Conservation (phyloP, 2,888 invertebrate genomes). For the Nebria salina region DNA sequence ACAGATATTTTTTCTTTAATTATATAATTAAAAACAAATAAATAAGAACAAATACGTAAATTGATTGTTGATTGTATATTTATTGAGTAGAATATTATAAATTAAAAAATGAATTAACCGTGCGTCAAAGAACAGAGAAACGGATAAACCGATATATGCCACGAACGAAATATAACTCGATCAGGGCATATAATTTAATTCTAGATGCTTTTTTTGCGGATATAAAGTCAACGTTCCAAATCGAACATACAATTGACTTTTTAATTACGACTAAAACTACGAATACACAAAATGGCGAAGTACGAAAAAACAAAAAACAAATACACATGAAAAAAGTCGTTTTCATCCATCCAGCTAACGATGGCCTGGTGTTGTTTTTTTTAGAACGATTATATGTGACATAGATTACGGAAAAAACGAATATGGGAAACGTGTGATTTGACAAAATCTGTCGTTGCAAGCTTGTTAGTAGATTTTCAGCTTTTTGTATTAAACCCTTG, state of each 20-base stretch:
- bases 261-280: conserved; percentile 12
- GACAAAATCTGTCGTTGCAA: neutral
- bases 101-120: no score
- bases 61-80: no score
- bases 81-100: no score
- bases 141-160: neutral
- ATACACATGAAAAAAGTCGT: no score
- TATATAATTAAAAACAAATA: no score
- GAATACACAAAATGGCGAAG: neutral
- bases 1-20: no score
- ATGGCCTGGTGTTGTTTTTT: conserved; percentile 16
- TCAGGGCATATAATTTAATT: conserved; percentile 31
- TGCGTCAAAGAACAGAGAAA: neutral
- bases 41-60: no score
- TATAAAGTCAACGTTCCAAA: neutral
- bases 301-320: neutral
- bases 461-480: neutral
- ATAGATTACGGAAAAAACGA: neutral
- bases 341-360: neutral
- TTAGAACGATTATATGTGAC: conserved; percentile 10
- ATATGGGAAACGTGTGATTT: neutral
- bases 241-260: conserved; percentile 17
- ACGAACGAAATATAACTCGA: conserved; percentile 29
- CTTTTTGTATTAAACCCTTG: no score
- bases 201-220: conserved; percentile 2